These are phyloP conservation scores for Drosophila macrothrix DNA, from an alignment of 2,888 invertebrate genomes.

Conservation along the genomic window DNA sequence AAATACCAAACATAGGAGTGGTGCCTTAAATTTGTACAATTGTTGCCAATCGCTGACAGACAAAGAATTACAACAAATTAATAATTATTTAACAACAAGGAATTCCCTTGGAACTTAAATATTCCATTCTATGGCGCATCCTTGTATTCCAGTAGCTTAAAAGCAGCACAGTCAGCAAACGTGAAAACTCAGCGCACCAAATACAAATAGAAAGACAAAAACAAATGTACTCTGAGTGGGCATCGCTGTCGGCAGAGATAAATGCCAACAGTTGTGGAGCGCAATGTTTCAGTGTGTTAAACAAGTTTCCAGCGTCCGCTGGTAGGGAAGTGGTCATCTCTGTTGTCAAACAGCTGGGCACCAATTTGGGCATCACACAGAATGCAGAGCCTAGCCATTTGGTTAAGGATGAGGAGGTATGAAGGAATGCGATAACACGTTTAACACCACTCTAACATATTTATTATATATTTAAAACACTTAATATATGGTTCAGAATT, in stretches of 20 bases:
- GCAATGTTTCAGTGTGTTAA: slow-evolving; percentile 87
- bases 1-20: slow-evolving; percentile 22
- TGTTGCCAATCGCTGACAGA: not conserved
- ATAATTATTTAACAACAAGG: not conserved
- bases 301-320: slow-evolving; percentile 87
- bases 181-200: slow-evolving; percentile 26
- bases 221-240: slow-evolving; percentile 87
- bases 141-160: not conserved
- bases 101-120: not conserved
- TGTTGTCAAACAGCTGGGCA: slow-evolving; percentile 88
- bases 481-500: not conserved
- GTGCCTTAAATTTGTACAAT: not conserved
- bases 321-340: slow-evolving; percentile 87
- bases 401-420: slow-evolving; percentile 93
- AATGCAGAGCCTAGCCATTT: slow-evolving; percentile 94
- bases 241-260: slow-evolving; percentile 85
- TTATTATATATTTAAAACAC: not conserved
- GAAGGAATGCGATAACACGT: not conserved
- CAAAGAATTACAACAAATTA: slow-evolving; percentile 1
- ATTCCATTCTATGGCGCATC: not conserved
- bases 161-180: slow-evolving; percentile 16
- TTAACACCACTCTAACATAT: not conserved
- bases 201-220: slow-evolving; percentile 1
- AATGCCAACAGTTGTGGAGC: slow-evolving; percentile 85
- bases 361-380: slow-evolving; percentile 89